These are phyloP conservation scores for Drosophila buzzatii DNA, from an alignment of 2,888 invertebrate species.

Conservation along the genomic window DNA sequence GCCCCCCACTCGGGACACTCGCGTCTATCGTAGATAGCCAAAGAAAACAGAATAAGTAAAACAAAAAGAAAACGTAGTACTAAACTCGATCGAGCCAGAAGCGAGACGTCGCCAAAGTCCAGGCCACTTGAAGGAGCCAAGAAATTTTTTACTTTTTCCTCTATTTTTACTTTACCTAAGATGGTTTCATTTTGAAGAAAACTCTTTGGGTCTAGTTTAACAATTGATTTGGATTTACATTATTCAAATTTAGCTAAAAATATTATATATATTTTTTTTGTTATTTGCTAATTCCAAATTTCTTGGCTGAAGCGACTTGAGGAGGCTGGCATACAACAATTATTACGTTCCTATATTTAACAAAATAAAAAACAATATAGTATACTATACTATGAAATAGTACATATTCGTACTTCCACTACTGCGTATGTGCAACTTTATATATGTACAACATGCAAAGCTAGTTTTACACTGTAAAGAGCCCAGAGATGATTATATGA, in stretches of 20 bases:
- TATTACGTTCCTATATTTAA: slow-evolving; percentile 82
- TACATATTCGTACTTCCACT: slow-evolving; percentile 54
- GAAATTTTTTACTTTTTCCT: neutral
- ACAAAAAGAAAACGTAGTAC: slow-evolving; percentile 7
- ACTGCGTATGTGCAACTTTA: slow-evolving; percentile 54
- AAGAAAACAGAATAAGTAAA: slow-evolving; percentile 20
- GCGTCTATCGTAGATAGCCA: slow-evolving; percentile 72
- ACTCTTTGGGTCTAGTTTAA: neutral
- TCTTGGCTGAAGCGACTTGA: slow-evolving; percentile 10
- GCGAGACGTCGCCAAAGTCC: neutral
- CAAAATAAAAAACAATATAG: slow-evolving; percentile 48
- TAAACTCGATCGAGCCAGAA: slow-evolving; percentile 5
- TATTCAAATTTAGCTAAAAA: neutral
- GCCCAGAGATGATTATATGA: slow-evolving; percentile 28
- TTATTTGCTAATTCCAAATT: neutral
- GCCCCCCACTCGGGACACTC: slow-evolving; percentile 63
- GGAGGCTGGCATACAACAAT: slow-evolving; percentile 62
- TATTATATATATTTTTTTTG: neutral
- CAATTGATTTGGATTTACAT: neutral
- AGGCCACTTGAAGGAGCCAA: neutral
- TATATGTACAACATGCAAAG: slow-evolving; percentile 35
- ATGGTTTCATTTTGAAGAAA: slow-evolving; percentile 23
- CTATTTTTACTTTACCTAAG: neutral
- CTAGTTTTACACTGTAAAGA: slow-evolving; percentile 51
- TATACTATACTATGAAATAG: slow-evolving; percentile 49